A percentile compares a stretch with the other conserved stretches of the same genome.
Conservation (phyloP, 1,140 invertebrate species). For the Drosophila athabasca region DNA sequence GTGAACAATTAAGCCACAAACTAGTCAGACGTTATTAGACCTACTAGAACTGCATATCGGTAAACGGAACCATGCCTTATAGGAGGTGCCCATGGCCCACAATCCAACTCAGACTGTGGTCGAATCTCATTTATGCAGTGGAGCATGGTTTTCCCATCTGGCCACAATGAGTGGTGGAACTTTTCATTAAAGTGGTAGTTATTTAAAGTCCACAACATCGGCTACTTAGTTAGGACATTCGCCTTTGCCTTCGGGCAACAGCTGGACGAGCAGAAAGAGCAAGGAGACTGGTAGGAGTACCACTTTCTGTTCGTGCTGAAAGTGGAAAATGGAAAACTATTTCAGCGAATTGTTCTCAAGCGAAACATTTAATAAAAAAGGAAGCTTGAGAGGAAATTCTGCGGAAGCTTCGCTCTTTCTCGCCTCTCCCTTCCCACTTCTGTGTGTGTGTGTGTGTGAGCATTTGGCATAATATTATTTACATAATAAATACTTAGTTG, state of each 20-base stretch:
- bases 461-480: conserved; percentile 74
- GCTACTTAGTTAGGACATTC: conserved; percentile 35
- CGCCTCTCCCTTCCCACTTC: background rate
- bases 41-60: conserved; percentile 2
- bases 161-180: background rate
- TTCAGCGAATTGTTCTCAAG: conserved; percentile 34
- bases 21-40: background rate
- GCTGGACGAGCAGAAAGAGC: conserved; percentile 10
- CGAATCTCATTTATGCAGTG: conserved; percentile 22
- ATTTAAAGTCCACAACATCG: conserved; percentile 48
- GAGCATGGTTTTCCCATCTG: conserved; percentile 1
- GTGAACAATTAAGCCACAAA: conserved; percentile 9
- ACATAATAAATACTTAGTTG: conserved; percentile 76
- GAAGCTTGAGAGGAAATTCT: conserved; percentile 34
- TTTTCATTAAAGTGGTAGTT: conserved; percentile 47
- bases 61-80: background rate
- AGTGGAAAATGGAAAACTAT: conserved; percentile 55
- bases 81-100: background rate
- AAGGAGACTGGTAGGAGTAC: background rate
- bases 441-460: conserved; percentile 28
- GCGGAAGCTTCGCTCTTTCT: conserved; percentile 4
- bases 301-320: too few species aligned
- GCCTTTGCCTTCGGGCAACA: conserved; percentile 8
- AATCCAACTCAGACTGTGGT: conserved; percentile 10
- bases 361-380: conserved; percentile 55